Percentiles rank a stretch among this genome's conserved stretches.
phyloP scores from a whole-genome alignment of 2,888 invertebrate species.

The Hypsopygia costalis region DNA sequence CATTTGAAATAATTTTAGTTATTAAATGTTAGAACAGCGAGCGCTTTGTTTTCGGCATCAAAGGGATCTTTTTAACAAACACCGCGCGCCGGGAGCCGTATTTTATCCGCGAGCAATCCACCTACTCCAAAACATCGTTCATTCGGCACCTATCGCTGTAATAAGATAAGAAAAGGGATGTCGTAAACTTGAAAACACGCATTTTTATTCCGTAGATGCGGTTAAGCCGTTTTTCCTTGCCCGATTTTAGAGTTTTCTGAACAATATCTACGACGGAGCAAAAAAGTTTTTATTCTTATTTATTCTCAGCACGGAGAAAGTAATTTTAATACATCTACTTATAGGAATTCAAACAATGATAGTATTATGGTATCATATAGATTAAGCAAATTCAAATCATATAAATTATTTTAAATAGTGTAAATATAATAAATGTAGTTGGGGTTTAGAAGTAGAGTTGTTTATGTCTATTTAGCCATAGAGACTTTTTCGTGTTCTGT shows the following conservation, averaged over 20 bases:
- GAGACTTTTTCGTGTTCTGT: too few species aligned
- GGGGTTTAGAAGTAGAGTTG: too few species aligned
- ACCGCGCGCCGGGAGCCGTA: conserved; percentile 26
- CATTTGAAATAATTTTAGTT: too few species aligned
- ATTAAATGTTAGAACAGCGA: too few species aligned
- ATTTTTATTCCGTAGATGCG: conserved; percentile 51
- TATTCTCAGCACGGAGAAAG: not conserved
- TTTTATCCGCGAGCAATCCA: conserved; percentile 33
- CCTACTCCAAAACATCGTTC: conserved; percentile 48
- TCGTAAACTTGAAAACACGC: conserved; percentile 63
- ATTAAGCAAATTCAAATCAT: too few species aligned
- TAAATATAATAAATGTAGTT: too few species aligned
- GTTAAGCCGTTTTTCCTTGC: conserved; percentile 35
- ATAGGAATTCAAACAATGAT: too few species aligned
- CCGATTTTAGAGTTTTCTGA: conserved; percentile 29
- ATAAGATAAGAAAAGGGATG: conserved; percentile 64
- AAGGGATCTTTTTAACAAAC: conserved; percentile 26
- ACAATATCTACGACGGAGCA: not conserved
- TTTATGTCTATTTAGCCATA: too few species aligned
- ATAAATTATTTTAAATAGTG: too few species aligned
- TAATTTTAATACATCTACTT: too few species aligned
- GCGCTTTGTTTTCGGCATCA: not conserved
- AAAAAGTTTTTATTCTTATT: not conserved
- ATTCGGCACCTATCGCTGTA: conserved; percentile 61
- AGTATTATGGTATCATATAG: too few species aligned